Percentiles rank a stretch among this genome's conserved stretches.
Conservation (phyloP, 2,888 invertebrate species). For the Drepana falcataria region DNA sequence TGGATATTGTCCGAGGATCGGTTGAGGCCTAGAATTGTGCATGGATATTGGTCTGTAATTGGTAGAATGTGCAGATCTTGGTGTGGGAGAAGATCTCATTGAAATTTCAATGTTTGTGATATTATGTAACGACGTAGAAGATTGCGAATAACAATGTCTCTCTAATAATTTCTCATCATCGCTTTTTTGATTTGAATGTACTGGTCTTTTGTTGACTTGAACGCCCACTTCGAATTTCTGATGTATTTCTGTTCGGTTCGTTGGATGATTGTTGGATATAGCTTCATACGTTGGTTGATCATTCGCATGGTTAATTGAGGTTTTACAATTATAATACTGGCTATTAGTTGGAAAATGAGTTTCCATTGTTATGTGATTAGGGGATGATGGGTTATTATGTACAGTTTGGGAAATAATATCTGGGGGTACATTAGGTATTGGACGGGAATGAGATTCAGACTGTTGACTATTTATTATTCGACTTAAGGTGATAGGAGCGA, state of each 20-base stretch:
- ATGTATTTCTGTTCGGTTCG: slow-evolving; percentile 32
- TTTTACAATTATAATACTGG: slow-evolving; percentile 38
- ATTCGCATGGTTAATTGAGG: slow-evolving; percentile 31
- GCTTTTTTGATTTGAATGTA: slow-evolving; percentile 65
- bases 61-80: slow-evolving; percentile 42
- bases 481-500: slow-evolving; percentile 73
- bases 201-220: slow-evolving; percentile 49
- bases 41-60: slow-evolving; percentile 72
- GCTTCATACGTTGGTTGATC: slow-evolving; percentile 26
- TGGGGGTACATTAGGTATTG: slow-evolving; percentile 53
- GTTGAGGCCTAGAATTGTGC: slow-evolving; percentile 53
- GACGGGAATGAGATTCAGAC: slow-evolving; percentile 40
- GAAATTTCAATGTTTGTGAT: slow-evolving; percentile 73
- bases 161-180: slow-evolving; percentile 74
- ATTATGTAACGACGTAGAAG: slow-evolving; percentile 66
- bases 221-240: slow-evolving; percentile 54
- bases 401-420: slow-evolving; percentile 71
- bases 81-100: slow-evolving; percentile 53
- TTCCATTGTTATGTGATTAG: slow-evolving; percentile 67
- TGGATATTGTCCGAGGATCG: slow-evolving; percentile 38
- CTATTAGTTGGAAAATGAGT: slow-evolving; percentile 66
- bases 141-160: slow-evolving; percentile 52
- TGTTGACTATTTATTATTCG: slow-evolving; percentile 61
- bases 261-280: slow-evolving; percentile 12
- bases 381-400: slow-evolving; percentile 56